Conservation (phyloP, 2,797 vertebrate genomes). For the Martes flavigula region DNA sequence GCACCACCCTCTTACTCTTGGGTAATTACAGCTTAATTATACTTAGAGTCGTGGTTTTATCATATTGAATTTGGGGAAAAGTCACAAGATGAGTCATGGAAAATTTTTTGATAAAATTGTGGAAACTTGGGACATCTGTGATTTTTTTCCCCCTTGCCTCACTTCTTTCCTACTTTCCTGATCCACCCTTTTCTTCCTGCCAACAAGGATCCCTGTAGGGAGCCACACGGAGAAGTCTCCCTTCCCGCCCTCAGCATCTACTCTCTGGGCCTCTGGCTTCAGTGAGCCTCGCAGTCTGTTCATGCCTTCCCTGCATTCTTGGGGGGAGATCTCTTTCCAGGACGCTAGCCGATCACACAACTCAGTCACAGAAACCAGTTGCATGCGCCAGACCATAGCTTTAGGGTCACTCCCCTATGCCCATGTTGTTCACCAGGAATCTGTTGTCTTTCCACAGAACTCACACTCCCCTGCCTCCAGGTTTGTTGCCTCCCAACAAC, state of each 20-base stretch:
- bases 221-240: not conserved
- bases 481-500: not conserved
- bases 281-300: not conserved
- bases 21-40: conserved; percentile 63
- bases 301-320: not conserved
- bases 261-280: not conserved
- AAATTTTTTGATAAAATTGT: conserved; percentile 75
- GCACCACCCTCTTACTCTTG: conserved; percentile 22
- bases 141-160: conserved; percentile 62
- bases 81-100: conserved; percentile 73
- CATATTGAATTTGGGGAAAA: conserved; percentile 60
- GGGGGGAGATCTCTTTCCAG: not conserved
- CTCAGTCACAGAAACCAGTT: not conserved
- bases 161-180: conserved; percentile 50
- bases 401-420: not conserved
- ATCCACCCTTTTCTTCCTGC: conserved; percentile 59
- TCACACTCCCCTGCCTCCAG: not conserved
- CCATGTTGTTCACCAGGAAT: not conserved
- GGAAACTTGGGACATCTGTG: conserved; percentile 74
- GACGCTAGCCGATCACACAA: not conserved
- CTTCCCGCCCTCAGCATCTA: not conserved
- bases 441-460: not conserved
- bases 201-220: conserved; percentile 8
- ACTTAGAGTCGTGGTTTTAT: conserved; percentile 62
- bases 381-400: not conserved